Evolutionary conservation across 2,113 vertebrate species (phyloP), one percentile per base, ranked within the genome.

Genomic region (Hemicordylus capensis): DNA sequence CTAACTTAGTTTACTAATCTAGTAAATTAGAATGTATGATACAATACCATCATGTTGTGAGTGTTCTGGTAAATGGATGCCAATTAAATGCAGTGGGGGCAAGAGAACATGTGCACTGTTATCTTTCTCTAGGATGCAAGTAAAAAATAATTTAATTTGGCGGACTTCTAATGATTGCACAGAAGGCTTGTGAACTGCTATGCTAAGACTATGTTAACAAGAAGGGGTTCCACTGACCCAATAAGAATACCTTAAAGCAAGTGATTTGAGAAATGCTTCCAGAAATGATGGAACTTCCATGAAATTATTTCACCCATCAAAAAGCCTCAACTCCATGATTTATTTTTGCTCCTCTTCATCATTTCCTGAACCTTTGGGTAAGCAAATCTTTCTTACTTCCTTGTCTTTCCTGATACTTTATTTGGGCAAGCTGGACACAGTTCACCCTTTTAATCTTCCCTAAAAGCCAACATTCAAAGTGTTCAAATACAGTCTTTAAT

Each of bases 401-500:
- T 89, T 79, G 17, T 89, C 69, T 26, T 37, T 7, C 22, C 75
- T 69, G 86, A 19, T 51, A 28, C 39, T 74, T 79, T 85, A 20
- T 79, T 72, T 79, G 39, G n/a, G 39, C n/a, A 61, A 61, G 80
- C 28, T 61, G 59, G 44, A 80, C 12, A 84, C 73, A n/a, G 80
- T 90, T 88, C 91, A 88, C 83, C 85, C 80, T 90, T 93, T 92
- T 93, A 76, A 93, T 94, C 93, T 92, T 93, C 85, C 69, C 39
- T 92, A 86, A 86, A 90, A 94, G 87, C 84, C 77, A 82, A 39
- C 6, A 67, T 74, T 89, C 85, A 84, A 84, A 86, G 83, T 75
- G 56, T 86, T 92, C 89, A 90, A 83, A 94, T 89, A 1, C n/a
- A 89, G 91, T 93, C 89, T 92, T 93, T 93, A 92, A 93, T 93